phyloP scores from a whole-genome alignment of 2,888 invertebrate species.

The Pomacea canaliculata region DNA sequence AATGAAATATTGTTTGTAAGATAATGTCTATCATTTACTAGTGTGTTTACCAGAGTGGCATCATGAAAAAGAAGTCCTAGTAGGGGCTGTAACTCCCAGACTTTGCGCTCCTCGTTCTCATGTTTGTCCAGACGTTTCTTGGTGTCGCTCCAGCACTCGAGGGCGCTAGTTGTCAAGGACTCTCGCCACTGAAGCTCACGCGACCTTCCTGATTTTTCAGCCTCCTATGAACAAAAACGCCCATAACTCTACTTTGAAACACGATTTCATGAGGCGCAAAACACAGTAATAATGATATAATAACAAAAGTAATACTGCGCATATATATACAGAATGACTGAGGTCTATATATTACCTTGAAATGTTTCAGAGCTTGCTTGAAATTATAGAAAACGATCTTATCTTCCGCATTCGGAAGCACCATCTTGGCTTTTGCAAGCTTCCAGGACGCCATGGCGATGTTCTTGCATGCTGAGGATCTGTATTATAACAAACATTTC shows the following conservation, averaged over 20 bases:
- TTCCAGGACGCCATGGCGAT: conserved; percentile 18
- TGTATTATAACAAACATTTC: not conserved
- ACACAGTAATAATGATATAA: too few species aligned
- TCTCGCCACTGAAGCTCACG: not conserved
- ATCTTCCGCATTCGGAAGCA: not conserved
- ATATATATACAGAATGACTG: too few species aligned
- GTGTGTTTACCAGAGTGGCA: not conserved
- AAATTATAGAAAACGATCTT: not conserved
- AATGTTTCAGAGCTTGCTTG: conserved; percentile 7
- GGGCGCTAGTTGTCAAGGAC: not conserved
- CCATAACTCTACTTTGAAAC: too few species aligned
- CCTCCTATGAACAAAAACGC: not conserved
- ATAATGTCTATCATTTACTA: too few species aligned
- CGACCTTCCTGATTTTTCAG: not conserved
- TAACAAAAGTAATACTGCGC: too few species aligned
- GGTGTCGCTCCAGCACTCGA: not conserved
- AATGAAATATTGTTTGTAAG: too few species aligned
- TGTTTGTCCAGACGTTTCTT: not conserved
- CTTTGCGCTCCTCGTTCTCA: not conserved
- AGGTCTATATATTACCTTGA: conserved; percentile 4
- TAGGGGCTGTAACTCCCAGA: not conserved
- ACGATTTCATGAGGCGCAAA: too few species aligned
- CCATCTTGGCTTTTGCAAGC: conserved; percentile 8
- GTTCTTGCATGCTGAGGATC: conserved; percentile 20
- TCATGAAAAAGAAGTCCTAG: not conserved